Conservation (phyloP, 37 sponge, comb jelly and placozoan species). For the Haliclona indistincta region DNA sequence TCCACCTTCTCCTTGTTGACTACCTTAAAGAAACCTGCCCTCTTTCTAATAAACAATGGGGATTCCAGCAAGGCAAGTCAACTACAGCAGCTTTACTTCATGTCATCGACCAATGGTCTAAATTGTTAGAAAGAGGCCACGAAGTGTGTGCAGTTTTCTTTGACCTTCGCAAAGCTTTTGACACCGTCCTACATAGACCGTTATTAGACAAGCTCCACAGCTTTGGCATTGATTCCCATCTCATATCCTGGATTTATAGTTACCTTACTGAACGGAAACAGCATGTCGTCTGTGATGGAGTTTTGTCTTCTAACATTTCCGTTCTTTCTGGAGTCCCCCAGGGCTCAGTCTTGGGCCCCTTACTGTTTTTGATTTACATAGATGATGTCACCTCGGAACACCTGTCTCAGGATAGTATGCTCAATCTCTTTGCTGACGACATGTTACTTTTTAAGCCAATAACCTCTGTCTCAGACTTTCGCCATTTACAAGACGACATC, state of each 20-base stretch:
- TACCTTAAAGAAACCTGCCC: background rate
- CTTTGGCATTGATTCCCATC: background rate
- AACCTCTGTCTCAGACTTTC: background rate
- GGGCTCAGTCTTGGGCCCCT: conserved; percentile 23
- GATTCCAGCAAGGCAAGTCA: background rate
- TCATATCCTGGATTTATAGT: background rate
- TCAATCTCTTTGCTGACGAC: conserved; percentile 28
- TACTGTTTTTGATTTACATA: conserved; percentile 31
- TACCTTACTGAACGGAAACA: conserved; percentile 12
- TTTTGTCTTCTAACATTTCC: background rate
- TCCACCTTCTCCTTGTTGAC: background rate
- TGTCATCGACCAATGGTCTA: conserved; percentile 2
- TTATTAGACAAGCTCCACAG: conserved; percentile 4
- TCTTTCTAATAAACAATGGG: conserved; percentile 1
- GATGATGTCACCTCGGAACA: background rate
- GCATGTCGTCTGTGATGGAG: conserved; percentile 8
- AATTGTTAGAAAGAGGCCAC: background rate
- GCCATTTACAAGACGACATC: background rate
- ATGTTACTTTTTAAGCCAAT: background rate
- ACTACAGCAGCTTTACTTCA: background rate
- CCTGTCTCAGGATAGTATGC: background rate
- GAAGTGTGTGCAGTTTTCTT: conserved; percentile 21
- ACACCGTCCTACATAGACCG: conserved; percentile 4
- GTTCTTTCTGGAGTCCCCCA: conserved; percentile 31
- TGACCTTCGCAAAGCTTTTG: conserved; percentile 28